Base-by-base conservation (phyloP, 2,797 vertebrate genomes). In the Fistularia tabacaria region DNA sequence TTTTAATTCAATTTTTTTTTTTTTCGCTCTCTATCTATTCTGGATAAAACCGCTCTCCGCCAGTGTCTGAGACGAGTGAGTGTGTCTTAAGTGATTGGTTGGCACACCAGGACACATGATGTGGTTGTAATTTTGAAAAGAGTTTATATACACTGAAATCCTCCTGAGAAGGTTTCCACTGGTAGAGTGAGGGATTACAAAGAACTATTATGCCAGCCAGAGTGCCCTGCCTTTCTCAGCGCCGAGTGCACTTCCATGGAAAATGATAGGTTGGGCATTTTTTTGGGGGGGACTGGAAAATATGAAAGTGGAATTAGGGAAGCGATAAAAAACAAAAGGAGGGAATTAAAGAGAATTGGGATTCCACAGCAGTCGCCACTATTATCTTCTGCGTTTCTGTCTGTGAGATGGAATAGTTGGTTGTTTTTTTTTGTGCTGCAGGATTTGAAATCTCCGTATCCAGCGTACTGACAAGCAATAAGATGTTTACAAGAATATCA, bases 401-500 rank as follows among this genome's bases (percentile, higher is more conserved):
- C 63, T 65, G 68, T 52, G 55, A 54, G 45, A 50, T 7, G 36
- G 63, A 70, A 79, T 82, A 79, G 62, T 69, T 54, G 49, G 51
- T 51, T 2, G 25, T 25, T 40, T 49, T 42, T 49, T 42, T 51
- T 45, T 61, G 57, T 57, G 13, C 49, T 65, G 46, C 54, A 49
- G 36, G 15, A 54, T 59, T 53, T 62, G 46, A 48, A 62, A 59
- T 69, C 51, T 71, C 48, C 9, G 44, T 66, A 59, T 74, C 43
- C 70, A 68, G 41, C 38, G n/a, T 57, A 59, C 49, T 59, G 67
- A 74, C 54, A 76, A 74, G 57, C 70, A 74, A 52, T 65, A 57
- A 73, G 66, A 61, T 81, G 77, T 76, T 83, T 75, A 77, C 60
- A 79, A 55, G 59, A 76, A 73, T 72, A 77, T 80, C 66, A 57